Base-by-base conservation (phyloP, 2,888 invertebrate genomes). In the Polymixis lichenea region DNA sequence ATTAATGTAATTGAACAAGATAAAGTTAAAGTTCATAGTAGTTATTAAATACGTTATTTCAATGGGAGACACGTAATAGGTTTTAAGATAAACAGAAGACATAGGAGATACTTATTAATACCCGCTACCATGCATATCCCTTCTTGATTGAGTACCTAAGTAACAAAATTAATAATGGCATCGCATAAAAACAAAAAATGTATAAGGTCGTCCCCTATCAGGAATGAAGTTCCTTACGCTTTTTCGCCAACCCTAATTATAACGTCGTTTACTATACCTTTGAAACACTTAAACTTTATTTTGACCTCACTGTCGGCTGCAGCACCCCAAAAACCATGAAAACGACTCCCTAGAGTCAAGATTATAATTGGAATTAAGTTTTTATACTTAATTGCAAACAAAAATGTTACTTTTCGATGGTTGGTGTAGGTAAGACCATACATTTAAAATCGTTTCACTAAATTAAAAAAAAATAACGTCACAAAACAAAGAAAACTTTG, bases 1-100 rank as follows among this genome's bases (percentile, higher is more conserved):
- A 15, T 64, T 25, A 72, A 43, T 64, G 9, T 80, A 53, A 81
- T 74, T 49, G 25, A 53, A 51, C 43, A 11, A 55, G 55, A 51
- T 70, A 46, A 56, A 28, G 6, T 55, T 61, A 65, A 65, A 74
- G 25, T 81, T 74, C 74, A 64, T 7, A 43, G 7, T 0, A 19
- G 0, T 49, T 4, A 58, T 72, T 58, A 15, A 49, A 55, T 19
- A n/a, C 1, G 11, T 3, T 17, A 32, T 22, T 56, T 77, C 19
- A 80, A 1, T 53, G 6, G 19, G 3, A 22, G 38, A 17, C 4
- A 43, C 0, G n/a, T 51, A 22, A 46, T 68, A 58, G 19, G n/a
- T 19, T 17, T 1, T 6, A 46, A 2, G n/a, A 15, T 38, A 72
- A 43, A 8, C 4, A 25, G 8, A 58, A 46, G 0, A 38, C 46